Percentiles rank a stretch among this genome's conserved stretches.
phyloP scores from a whole-genome alignment of 2,113 vertebrate genomes.

The Daboia siamensis region DNA sequence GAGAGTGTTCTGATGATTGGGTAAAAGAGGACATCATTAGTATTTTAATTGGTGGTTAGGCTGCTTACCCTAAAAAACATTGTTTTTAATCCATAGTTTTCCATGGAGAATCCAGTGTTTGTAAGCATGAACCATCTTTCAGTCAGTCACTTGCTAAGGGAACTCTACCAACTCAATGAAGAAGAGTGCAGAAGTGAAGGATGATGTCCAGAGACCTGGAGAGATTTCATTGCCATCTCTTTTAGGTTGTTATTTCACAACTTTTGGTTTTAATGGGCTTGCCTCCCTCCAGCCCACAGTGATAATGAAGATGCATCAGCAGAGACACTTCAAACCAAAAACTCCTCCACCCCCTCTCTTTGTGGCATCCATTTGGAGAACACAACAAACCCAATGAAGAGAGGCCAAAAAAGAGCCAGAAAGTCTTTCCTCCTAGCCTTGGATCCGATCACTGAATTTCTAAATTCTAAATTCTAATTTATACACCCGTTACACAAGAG shows the following conservation, averaged over 20 bases:
- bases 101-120: background rate
- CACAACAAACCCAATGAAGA: background rate
- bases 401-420: background rate
- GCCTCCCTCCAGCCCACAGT: background rate
- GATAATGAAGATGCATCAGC: background rate
- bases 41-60: background rate
- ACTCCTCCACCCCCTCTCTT: background rate
- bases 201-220: background rate
- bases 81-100: background rate
- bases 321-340: background rate
- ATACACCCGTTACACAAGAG: too few relatives aligned
- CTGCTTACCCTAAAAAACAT: background rate
- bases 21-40: background rate
- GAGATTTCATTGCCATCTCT: background rate
- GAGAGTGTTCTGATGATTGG: background rate
- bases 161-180: background rate
- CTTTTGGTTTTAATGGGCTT: conserved; percentile 3
- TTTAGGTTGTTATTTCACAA: background rate
- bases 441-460: too few relatives aligned
- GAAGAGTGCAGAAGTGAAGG: background rate
- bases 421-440: background rate
- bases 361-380: background rate
- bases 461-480: too few relatives aligned
- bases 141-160: background rate
- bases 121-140: conserved; percentile 7